phyloP scores from a whole-genome alignment of 2,797 vertebrate genomes.

The Acrossocheilus wenchowensis region DNA sequence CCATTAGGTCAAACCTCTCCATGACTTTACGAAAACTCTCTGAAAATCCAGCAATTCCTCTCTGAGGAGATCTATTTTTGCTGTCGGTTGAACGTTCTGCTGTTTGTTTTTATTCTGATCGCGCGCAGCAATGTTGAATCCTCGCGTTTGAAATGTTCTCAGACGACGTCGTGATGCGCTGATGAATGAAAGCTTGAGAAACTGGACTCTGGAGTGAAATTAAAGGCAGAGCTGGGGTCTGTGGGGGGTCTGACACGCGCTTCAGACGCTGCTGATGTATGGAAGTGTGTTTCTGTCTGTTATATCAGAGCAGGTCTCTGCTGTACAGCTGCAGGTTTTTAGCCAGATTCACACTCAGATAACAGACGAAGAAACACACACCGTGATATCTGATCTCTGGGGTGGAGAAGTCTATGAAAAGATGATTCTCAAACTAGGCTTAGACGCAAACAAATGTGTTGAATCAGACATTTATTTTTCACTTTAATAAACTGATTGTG shows the following conservation, averaged over 20 bases:
- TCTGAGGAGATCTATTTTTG: not conserved
- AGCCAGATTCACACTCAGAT: not conserved
- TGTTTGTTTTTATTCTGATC: not conserved
- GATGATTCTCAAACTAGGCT: not conserved
- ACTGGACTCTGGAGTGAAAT: not conserved
- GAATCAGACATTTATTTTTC: not conserved
- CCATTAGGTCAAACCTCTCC: not conserved
- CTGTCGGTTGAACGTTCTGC: not conserved
- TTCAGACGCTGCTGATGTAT: not conserved
- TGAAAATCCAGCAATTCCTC: not conserved
- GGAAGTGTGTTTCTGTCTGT: not conserved
- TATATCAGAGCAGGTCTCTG: not conserved
- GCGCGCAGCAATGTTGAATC: not conserved
- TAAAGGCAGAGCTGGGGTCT: not conserved
- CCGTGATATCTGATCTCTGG: conserved; percentile 1
- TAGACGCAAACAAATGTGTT: not conserved
- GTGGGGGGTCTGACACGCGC: not conserved
- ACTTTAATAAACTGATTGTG: not conserved
- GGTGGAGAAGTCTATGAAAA: not conserved
- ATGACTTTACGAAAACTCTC: not conserved
- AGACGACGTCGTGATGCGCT: not conserved
- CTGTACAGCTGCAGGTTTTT: not conserved
- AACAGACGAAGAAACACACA: not conserved
- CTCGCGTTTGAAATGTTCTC: not conserved
- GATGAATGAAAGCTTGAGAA: not conserved